These are phyloP conservation scores for Fistularia commersonii DNA, from an alignment of 2,797 vertebrate genomes.

Conservation along the genomic window DNA sequence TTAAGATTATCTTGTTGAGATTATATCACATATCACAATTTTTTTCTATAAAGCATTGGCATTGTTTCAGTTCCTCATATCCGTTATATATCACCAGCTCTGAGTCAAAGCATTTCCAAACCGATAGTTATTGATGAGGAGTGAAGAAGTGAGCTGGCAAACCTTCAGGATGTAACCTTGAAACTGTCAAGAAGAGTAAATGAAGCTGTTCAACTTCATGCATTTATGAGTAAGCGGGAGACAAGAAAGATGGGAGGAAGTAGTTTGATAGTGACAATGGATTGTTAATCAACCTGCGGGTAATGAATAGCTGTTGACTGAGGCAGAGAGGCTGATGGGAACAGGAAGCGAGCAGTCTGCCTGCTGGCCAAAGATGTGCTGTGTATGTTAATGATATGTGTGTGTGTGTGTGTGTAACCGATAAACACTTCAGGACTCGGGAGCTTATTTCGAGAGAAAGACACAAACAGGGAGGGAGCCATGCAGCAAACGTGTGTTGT, in stretches of 20 bases:
- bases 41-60: too few species aligned
- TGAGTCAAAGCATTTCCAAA: too few species aligned
- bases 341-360: constrained; percentile 38
- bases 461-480: not conserved
- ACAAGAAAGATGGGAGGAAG: not conserved
- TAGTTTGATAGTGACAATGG: constrained; percentile 6
- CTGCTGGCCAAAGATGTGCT: constrained; percentile 26
- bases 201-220: too few species aligned
- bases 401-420: constrained; percentile 20
- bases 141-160: not conserved
- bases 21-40: too few species aligned
- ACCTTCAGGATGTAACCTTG: not conserved
- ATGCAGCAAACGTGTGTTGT: constrained; percentile 5
- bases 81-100: too few species aligned
- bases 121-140: too few species aligned
- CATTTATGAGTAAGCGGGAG: constrained; percentile 4
- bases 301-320: too few species aligned
- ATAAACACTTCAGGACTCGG: constrained; percentile 19
- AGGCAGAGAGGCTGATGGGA: constrained; percentile 32
- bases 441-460: constrained; percentile 27
- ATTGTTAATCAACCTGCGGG: constrained; percentile 6
- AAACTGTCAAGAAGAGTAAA: not conserved
- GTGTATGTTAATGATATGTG: constrained; percentile 26
- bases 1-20: too few species aligned
- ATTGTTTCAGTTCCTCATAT: too few species aligned